Evolutionary conservation across 2,888 invertebrate genomes (phyloP).

Genomic region (Drosophila formosana): DNA sequence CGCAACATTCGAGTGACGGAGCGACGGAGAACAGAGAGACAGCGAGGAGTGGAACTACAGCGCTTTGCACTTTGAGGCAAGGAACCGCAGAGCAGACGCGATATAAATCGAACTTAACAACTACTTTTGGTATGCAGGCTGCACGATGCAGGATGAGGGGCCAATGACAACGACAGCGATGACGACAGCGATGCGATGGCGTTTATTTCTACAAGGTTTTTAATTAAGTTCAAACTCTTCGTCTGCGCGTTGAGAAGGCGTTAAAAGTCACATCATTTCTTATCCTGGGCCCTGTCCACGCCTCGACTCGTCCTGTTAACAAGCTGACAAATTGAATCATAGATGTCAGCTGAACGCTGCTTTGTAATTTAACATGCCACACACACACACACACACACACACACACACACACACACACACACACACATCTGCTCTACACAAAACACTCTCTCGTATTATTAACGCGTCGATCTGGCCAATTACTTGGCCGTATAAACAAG

Average conservation of each 20-base stretch:
- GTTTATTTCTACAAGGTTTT: conserved; percentile 77
- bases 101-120: conserved; percentile 80
- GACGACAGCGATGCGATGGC: conserved; percentile 28
- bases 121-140: conserved; percentile 46
- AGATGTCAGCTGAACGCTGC: conserved; percentile 62
- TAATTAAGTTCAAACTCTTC: conserved; percentile 80
- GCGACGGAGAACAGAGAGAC: neutral
- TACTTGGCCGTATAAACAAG: conserved; percentile 45
- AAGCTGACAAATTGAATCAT: conserved; percentile 77
- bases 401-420: conserved; percentile 29
- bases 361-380: conserved; percentile 62
- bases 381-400: conserved; percentile 28
- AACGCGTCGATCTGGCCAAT: conserved; percentile 64
- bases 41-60: conserved; percentile 35
- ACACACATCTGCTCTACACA: conserved; percentile 17
- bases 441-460: conserved; percentile 49
- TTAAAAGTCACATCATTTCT: conserved; percentile 77
- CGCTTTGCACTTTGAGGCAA: conserved; percentile 79
- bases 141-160: neutral
- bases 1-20: conserved; percentile 25
- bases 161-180: conserved; percentile 15
- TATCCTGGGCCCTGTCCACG: conserved; percentile 1
- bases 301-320: conserved; percentile 45
- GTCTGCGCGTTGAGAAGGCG: conserved; percentile 59
- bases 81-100: conserved; percentile 72